These are phyloP conservation scores for Ciconia stormi DNA, from an alignment of 2,113 vertebrate species.

Conservation along the genomic window DNA sequence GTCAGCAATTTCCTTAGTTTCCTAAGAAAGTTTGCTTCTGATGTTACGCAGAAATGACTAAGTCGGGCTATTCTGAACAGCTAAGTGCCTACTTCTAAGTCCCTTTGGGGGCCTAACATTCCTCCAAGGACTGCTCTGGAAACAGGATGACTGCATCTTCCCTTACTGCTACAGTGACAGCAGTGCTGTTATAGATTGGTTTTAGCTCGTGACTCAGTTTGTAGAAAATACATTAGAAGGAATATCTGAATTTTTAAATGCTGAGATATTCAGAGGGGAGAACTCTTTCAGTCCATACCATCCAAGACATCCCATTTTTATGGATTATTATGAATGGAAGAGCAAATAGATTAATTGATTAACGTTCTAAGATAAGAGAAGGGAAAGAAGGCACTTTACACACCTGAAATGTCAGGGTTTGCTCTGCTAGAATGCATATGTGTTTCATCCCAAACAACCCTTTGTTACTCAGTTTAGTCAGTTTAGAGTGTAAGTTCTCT, in stretches of 20 bases:
- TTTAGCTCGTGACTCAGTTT: background rate
- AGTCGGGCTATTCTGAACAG: background rate
- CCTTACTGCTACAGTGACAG: background rate
- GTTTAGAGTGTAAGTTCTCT: background rate
- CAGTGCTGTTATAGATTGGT: background rate
- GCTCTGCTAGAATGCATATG: accelerated
- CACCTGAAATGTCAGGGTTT: background rate
- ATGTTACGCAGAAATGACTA: background rate
- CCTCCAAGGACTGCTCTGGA: background rate
- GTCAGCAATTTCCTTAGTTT: background rate
- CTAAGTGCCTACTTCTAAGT: background rate
- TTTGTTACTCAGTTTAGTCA: background rate
- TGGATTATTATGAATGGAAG: background rate
- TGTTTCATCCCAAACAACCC: background rate
- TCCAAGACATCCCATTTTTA: background rate
- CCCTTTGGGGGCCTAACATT: background rate
- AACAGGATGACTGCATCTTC: background rate
- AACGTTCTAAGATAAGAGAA: background rate
- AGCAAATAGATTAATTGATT: background rate
- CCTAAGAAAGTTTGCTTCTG: background rate
- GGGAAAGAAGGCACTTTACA: background rate
- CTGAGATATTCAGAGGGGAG: background rate
- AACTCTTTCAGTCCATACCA: background rate
- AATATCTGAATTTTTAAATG: background rate
- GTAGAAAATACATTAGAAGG: background rate